These are phyloP conservation scores for Macrobrachium rosenbergii DNA, from an alignment of 1,140 invertebrate species.

Conservation along the genomic window DNA sequence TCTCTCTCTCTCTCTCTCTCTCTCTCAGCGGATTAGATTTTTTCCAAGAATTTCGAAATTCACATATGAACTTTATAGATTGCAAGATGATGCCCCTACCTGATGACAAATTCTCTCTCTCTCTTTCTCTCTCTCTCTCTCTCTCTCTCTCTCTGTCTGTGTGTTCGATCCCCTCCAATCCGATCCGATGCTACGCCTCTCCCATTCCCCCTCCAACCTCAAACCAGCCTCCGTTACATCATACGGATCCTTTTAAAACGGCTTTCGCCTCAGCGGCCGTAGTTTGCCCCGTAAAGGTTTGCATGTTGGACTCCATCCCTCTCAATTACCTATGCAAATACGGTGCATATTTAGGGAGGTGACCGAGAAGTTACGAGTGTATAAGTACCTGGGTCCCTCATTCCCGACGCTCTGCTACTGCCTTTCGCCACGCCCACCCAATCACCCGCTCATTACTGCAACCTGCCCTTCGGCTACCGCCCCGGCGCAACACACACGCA, in stretches of 20 bases:
- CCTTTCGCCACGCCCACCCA: slow-evolving; percentile 51
- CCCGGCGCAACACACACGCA: background rate
- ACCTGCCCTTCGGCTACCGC: slow-evolving; percentile 25
- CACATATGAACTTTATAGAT: no score
- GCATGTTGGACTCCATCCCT: slow-evolving; percentile 60
- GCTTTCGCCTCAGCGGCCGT: slow-evolving; percentile 18
- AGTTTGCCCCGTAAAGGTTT: slow-evolving; percentile 53
- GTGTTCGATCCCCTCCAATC: background rate
- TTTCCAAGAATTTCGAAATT: no score
- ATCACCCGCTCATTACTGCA: slow-evolving; percentile 47
- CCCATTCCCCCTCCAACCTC: background rate
- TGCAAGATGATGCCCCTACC: no score
- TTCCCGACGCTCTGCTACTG: slow-evolving; percentile 59
- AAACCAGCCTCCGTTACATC: background rate
- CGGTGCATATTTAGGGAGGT: slow-evolving; percentile 61
- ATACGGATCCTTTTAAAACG: slow-evolving; percentile 16
- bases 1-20: no score
- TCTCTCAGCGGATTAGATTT: no score
- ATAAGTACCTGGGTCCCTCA: slow-evolving; percentile 57
- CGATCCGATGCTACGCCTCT: background rate
- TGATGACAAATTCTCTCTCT: no score
- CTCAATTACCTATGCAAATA: slow-evolving; percentile 64
- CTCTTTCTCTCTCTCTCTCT: background rate
- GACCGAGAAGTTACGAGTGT: slow-evolving; percentile 59
- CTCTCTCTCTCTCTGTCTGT: background rate